Percentiles rank a stretch among this genome's conserved stretches.
Conservation (phyloP, 2,113 vertebrate species). For the Condylura cristata region DNA sequence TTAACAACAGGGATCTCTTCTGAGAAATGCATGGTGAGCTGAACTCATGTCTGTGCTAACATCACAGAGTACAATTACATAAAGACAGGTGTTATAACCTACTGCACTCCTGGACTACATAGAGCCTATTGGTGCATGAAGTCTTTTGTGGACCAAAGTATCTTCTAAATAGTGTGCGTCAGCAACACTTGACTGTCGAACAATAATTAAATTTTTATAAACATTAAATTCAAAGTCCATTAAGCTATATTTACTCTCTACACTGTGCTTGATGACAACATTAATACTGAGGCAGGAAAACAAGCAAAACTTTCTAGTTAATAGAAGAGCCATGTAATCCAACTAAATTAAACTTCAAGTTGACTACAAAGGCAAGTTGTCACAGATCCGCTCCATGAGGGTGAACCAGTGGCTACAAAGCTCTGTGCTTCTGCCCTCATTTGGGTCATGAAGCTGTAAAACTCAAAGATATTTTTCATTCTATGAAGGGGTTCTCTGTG, state of each 20-base stretch:
- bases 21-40: neutral
- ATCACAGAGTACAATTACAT: neutral
- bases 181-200: neutral
- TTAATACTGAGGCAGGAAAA: slow-evolving; percentile 5
- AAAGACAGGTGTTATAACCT: neutral
- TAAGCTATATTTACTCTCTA: neutral
- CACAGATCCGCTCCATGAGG: neutral
- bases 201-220: neutral
- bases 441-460: neutral
- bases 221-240: neutral
- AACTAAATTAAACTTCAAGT: neutral
- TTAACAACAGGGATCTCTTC: neutral
- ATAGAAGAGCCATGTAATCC: neutral
- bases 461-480: neutral
- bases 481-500: neutral
- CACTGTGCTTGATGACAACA: neutral
- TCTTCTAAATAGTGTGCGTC: neutral
- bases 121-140: too few relatives aligned
- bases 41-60: neutral
- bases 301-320: neutral
- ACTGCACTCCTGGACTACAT: neutral
- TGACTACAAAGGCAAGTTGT: neutral
- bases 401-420: neutral
- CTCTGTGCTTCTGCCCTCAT: neutral
- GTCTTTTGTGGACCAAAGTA: neutral